These are phyloP conservation scores for Scytalopus superciliaris DNA, from an alignment of 2,113 vertebrate species.

Conservation along the genomic window DNA sequence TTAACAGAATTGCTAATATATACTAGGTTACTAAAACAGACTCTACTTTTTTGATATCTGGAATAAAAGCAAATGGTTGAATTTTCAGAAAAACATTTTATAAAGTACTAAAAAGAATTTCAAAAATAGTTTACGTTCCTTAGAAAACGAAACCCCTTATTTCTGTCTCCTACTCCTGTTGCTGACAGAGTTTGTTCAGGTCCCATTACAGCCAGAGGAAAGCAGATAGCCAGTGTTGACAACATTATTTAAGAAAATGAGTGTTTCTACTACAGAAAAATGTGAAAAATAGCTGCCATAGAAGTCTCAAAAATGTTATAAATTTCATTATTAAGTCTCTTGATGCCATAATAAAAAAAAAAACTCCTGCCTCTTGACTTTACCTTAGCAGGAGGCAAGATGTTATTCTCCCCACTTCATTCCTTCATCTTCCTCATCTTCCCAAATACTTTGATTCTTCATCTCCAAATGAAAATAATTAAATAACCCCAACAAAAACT, in stretches of 20 bases:
- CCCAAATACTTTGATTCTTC: background rate
- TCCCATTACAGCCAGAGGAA: background rate
- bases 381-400: background rate
- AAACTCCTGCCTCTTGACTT: background rate
- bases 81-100: slow-evolving; percentile 20
- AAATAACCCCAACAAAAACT: background rate
- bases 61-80: background rate
- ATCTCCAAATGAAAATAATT: background rate
- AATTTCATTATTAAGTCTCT: background rate
- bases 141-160: background rate
- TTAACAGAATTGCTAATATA: background rate
- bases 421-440: background rate
- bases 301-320: background rate
- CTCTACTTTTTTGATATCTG: background rate
- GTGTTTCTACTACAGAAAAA: background rate
- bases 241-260: background rate
- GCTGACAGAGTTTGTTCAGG: too few relatives aligned
- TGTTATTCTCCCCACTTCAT: background rate
- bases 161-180: background rate
- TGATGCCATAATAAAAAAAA: background rate
- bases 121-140: background rate
- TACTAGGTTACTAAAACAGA: background rate
- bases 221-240: background rate
- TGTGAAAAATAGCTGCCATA: background rate
- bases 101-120: background rate